Evolutionary conservation across 2,797 vertebrate genomes (phyloP), one percentile per base, ranked within the genome.

Genomic region (Botia kubotai): DNA sequence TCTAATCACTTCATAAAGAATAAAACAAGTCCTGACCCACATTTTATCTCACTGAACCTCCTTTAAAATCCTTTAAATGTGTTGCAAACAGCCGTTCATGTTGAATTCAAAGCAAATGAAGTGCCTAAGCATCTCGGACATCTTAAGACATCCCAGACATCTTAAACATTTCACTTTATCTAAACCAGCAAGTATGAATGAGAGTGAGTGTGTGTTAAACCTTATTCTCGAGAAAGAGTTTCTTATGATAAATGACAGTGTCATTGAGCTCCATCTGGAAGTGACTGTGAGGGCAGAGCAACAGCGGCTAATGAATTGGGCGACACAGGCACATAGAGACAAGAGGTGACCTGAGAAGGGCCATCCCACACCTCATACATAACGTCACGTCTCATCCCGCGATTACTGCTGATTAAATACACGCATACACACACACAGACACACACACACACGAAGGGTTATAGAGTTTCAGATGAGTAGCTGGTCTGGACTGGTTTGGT

Each of bases 211-310:
- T 83, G 80, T 74, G 75, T 83, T 82, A 75, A 82, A 33, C 36
- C 67, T 75, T 72, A 72, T 71, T 84, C 66, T 23, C 72, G 19
- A 36, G 73, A 75, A 81, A 77, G 73, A 80, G 81, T 79, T 84
- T 86, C 82, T 16, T 58, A 62, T 89, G 88, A 90, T 87, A 84
- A 85, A 90, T 85, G 84, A 85, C 75, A 23, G 70, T 85, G 86
- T 89, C 87, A 81, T 73, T 50, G 26, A 55, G 68, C 81, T 85
- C 87, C 87, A 88, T 88, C 87, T 90, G 88, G 86, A 85, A 86
- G 85, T 81, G 72, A 77, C 81, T 73, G 84, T 82, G 73, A 77
- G 84, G 83, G 78, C 67, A 85, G 72, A 83, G 63, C 62, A 86
- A 63, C 69, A 75, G 73, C 62, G 63, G 82, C 77, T 86, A 86